These are phyloP conservation scores for Cybosia mesomella DNA, from an alignment of 2,888 invertebrate species.

Conservation along the genomic window DNA sequence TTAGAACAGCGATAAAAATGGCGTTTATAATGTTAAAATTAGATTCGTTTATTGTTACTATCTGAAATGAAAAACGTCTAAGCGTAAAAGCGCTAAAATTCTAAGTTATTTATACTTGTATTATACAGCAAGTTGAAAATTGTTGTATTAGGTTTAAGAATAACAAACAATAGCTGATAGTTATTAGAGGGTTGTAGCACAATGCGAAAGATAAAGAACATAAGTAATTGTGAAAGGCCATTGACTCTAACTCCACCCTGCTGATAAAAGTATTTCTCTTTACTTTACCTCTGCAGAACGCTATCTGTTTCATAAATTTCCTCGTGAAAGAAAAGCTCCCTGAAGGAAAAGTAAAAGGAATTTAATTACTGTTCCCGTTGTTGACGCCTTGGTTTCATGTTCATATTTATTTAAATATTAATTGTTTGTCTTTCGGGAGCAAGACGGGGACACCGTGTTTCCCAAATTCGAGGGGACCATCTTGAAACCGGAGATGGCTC, in stretches of 20 bases:
- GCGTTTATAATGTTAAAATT: conserved; percentile 14
- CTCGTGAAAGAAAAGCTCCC: neutral
- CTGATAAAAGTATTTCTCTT: neutral
- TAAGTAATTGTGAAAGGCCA: neutral
- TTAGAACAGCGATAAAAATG: conserved; percentile 13
- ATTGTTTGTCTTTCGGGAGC: too few species aligned
- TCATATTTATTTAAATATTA: too few species aligned
- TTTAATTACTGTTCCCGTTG: too few species aligned
- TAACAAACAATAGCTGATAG: neutral
- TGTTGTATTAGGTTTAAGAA: neutral
- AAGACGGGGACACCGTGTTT: too few species aligned
- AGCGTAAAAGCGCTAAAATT: neutral
- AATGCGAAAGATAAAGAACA: neutral
- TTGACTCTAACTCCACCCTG: neutral
- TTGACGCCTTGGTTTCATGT: too few species aligned
- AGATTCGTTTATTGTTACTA: conserved; percentile 10
- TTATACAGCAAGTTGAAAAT: too few species aligned
- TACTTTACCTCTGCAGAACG: neutral
- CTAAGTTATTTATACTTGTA: neutral
- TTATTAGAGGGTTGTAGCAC: neutral
- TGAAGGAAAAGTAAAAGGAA: too few species aligned
- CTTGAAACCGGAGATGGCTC: too few species aligned
- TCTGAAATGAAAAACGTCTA: neutral
- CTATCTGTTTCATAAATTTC: neutral
- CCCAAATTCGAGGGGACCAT: too few species aligned